Evolutionary conservation across 2,888 invertebrate genomes (phyloP), one percentile per base, ranked within the genome.

Genomic region (Leptinotarsa juncta): DNA sequence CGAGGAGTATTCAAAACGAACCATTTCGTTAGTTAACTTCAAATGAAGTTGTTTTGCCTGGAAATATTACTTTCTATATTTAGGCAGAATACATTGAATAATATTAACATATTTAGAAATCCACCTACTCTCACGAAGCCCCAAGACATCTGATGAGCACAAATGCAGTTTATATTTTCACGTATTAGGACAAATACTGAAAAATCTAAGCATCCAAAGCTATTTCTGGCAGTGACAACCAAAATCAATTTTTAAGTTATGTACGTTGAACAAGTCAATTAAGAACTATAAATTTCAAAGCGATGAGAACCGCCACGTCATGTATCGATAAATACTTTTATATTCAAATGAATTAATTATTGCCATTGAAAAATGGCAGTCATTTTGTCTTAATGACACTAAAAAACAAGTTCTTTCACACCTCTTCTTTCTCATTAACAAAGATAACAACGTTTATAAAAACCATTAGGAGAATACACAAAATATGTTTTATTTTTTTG

Each of bases 311-410:
- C 82, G 78, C 79, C 78, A 69, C 77, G 80, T 80, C 82, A 79
- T 82, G 82, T 82, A 77, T 79, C 81, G 82, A 83, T 84, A 84
- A 85, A 84, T 83, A 81, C 82, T 83, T 84, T 83, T 83, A 82
- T 84, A 85, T 84, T 83, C 80, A 85, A 85, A 85, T 84, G 83
- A 84, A 84, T 84, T 83, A 82, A 84, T 84, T 83, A 84, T 83
- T 81, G 77, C 81, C 80, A 82, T 81, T 84, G 84, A 85, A 82
- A 84, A 85, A 85, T 85, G 79, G 83, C 83, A 75, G 81, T 82
- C 81, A 84, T 84, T 82, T 82, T 77, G 73, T 76, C 81, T 83
- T 83, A 84, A 84, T 80, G 84, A 81, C 79, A 82, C 74, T 73
- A 79, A 83, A 83, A 83, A 84, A 84, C 83, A 80, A 82, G 84